Percentiles rank a stretch among this genome's conserved stretches.
phyloP scores from a whole-genome alignment of 2,113 vertebrate species.

The Chloropsis hardwickii region DNA sequence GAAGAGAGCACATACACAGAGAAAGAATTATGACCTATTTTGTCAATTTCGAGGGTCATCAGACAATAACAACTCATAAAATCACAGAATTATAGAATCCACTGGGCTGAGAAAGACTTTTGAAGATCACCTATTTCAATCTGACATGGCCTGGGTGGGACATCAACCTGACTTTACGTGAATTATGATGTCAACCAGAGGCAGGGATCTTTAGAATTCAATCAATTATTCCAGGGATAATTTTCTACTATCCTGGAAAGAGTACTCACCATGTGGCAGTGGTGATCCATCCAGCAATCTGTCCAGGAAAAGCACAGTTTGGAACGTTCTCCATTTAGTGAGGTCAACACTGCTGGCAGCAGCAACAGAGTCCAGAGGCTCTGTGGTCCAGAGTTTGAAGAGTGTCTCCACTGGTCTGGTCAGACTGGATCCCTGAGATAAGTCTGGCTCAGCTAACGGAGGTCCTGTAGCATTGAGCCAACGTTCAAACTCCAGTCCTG shows the following conservation, averaged over 20 bases:
- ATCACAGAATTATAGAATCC: not conserved
- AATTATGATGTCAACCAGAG: not conserved
- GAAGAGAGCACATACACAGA: not conserved
- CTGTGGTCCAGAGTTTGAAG: slow-evolving; percentile 84
- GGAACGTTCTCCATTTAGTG: slow-evolving; percentile 91
- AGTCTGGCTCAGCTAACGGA: slow-evolving; percentile 88
- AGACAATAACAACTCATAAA: not conserved
- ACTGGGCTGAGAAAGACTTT: not conserved
- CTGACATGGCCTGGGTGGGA: not conserved
- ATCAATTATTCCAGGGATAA: not conserved
- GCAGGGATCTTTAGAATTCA: not conserved
- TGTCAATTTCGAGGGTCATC: not conserved
- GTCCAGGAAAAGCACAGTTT: slow-evolving; percentile 94
- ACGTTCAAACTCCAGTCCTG: slow-evolving; percentile 93
- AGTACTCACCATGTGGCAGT: slow-evolving; percentile 79
- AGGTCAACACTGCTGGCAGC: slow-evolving; percentile 81
- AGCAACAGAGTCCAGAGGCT: slow-evolving; percentile 72
- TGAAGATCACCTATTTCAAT: not conserved
- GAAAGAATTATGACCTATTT: not conserved
- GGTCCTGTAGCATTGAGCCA: slow-evolving; percentile 92
- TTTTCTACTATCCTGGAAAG: not conserved
- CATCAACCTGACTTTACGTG: not conserved
- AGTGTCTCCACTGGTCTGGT: slow-evolving; percentile 85
- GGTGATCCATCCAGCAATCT: slow-evolving; percentile 88
- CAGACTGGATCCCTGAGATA: slow-evolving; percentile 87